Percentiles rank a stretch among this genome's conserved stretches.
These are phyloP conservation scores for Drosophila ficusphila DNA, from an alignment of 1,140 invertebrate genomes.

Conservation along the genomic window DNA sequence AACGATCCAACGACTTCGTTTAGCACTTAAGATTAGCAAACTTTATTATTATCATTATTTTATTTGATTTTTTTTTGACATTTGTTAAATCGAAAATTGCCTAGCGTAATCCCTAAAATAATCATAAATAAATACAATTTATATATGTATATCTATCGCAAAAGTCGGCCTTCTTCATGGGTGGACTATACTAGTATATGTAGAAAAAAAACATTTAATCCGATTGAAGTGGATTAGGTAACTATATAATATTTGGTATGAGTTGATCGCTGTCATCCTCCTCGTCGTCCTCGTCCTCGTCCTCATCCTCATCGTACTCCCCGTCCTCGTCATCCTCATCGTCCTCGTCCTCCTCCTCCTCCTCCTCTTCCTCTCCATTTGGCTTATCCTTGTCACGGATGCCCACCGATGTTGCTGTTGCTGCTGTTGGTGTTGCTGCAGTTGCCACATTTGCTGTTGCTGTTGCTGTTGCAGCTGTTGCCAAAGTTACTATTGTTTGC, in stretches of 20 bases:
- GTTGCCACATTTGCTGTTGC: too few species aligned
- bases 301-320: slow-evolving; percentile 63
- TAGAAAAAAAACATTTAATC: slow-evolving; percentile 11
- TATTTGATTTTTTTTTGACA: slow-evolving; percentile 61
- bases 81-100: slow-evolving; percentile 66
- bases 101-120: slow-evolving; percentile 58
- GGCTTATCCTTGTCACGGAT: slow-evolving; percentile 18
- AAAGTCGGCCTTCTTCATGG: neutral
- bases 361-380: neutral
- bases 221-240: too few species aligned
- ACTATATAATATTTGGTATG: slow-evolving; percentile 78
- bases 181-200: neutral
- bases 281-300: slow-evolving; percentile 67
- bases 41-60: slow-evolving; percentile 43
- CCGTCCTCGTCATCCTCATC: slow-evolving; percentile 66
- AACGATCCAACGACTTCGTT: slow-evolving; percentile 1
- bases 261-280: slow-evolving; percentile 75
- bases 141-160: slow-evolving; percentile 50
- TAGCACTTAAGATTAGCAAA: slow-evolving; percentile 34
- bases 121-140: slow-evolving; percentile 66
- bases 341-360: slow-evolving; percentile 45
- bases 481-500: slow-evolving; percentile 32
- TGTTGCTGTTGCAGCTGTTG: slow-evolving; percentile 13
- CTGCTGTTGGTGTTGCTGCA: neutral
- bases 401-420: slow-evolving; percentile 11